These are phyloP conservation scores for Drosophila melanica DNA, from an alignment of 1,140 invertebrate species.

Conservation along the genomic window DNA sequence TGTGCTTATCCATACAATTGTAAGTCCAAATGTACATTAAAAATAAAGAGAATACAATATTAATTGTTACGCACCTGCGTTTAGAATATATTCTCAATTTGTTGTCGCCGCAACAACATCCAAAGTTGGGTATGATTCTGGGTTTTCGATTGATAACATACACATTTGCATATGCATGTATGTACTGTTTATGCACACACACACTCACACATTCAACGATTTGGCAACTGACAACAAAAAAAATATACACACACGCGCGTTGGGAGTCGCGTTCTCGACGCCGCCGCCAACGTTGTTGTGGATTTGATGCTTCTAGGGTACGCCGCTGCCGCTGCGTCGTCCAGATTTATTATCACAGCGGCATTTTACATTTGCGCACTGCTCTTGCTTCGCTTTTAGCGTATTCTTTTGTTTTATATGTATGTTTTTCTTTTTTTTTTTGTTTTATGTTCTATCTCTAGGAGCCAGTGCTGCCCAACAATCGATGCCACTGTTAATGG, in stretches of 20 bases:
- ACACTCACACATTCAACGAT: constrained; percentile 7
- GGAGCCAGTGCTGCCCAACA: constrained; percentile 27
- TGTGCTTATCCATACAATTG: neutral
- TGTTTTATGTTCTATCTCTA: constrained; percentile 28
- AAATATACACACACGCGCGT: constrained; percentile 52
- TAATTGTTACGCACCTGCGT: constrained; percentile 90
- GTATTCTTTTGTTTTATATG: constrained; percentile 34
- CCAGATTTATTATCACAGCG: constrained; percentile 69
- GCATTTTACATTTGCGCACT: constrained; percentile 78
- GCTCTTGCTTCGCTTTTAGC: constrained; percentile 31
- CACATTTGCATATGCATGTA: constrained; percentile 25
- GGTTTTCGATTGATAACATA: constrained; percentile 48
- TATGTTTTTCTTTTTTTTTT: constrained; percentile 17
- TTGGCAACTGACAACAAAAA: constrained; percentile 52
- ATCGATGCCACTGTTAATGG: constrained; percentile 22
- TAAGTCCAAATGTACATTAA: neutral
- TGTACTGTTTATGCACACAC: neutral
- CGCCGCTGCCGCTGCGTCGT: constrained; percentile 67
- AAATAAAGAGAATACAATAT: constrained; percentile 1
- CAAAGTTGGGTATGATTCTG: constrained; percentile 10
- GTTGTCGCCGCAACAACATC: constrained; percentile 28
- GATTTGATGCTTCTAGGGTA: constrained; percentile 29
- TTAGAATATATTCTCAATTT: constrained; percentile 84
- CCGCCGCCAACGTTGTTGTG: constrained; percentile 54
- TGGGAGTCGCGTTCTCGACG: constrained; percentile 57